Base-by-base conservation (phyloP, 2,797 vertebrate genomes). In the Eremophila alpestris region DNA sequence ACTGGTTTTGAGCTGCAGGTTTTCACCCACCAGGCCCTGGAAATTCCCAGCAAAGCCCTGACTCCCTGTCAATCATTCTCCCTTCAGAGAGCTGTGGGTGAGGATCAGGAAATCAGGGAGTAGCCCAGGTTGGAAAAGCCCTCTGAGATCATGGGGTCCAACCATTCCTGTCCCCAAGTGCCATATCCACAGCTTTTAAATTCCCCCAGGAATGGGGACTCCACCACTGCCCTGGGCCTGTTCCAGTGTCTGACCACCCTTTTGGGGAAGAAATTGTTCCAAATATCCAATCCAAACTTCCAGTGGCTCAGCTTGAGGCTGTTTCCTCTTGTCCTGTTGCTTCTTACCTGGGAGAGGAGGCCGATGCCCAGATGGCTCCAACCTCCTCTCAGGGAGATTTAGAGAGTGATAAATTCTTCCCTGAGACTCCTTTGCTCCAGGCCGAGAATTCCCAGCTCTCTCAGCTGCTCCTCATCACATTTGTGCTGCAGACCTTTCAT, bases 281-380 rank as follows among this genome's bases (percentile, higher is more conserved):
- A 11, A 40, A 8, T 11, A 20, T 41, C 18, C 65, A n/a, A 16
- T 13, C 30, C 21, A 65, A 65, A 59, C 8, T 51, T 24, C 7
- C 26, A 26, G 3, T 17, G 43, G 5, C 18, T 43, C 56, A 11
- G 7, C n/a, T 45, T 63, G 45, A 48, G 22, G 21, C 26, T 7
- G 2, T 27, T 71, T 41, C n/a, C 15, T 34, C 58, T 58, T 52
- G 30, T 71, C 29, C 15, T 63, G 18, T 30, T 55, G 3, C 5
- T 51, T 64, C 9, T 34, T 30, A 16, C 10, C 4, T 58, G 38
- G 30, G 24, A 83, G 6, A 51, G 22, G 56, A n/a, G 17, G 29
- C 4, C 0, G 0, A 19, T 8, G 3, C 30, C 17, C 73, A 34
- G 3, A n/a, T 58, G 38, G 7, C 9, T 40, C 17, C 64, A 34